Evolutionary conservation across 2,888 invertebrate species (phyloP), one percentile per base, ranked within the genome.

Genomic region (Eustalomyia histrio): DNA sequence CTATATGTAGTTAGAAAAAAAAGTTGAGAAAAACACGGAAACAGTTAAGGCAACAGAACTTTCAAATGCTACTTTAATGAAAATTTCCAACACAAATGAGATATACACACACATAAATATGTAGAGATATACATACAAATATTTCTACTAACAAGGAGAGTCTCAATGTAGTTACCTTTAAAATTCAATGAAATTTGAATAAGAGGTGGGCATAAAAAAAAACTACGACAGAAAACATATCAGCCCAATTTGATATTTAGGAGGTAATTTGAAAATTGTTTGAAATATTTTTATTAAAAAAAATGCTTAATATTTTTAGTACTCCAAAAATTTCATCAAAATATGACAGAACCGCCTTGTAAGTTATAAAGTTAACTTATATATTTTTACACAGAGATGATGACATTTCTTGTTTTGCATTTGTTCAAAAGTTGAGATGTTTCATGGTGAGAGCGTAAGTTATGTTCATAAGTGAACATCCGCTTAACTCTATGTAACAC

Each of bases 21-120:
- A 64, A 69, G 63, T 65, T 73, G 64, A 76, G 64, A 74, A 78
- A 74, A 74, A 81, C 78, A 74, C 69, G 81, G 76, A 81, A 81
- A 67, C 81, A 78, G 81, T 81, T 81, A 78, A 81, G 81, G 81
- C 76, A 78, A 67, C 78, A 78, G 69, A 81, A 81, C 81, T 81
- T 78, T 74, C 76, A 81, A 76, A 81, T 76, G 76, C 74, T 73
- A 81, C 81, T 81, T 78, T 81, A 81, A 81, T 81, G 74, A 81
- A 81, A 74, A 74, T 78, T 78, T 76, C 69, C 65, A 74, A 76
- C 76, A 58, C 76, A 81, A 78, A 81, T 78, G 68, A 65, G 63
- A 58, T 78, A 74, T 43, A 64, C 55, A 82, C 35, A 72, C 52
- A 1, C 29, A 76, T 60, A 73, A 14, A 73, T 57, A 79, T 55